These are phyloP conservation scores for Hypsopygia costalis DNA, from an alignment of 2,888 invertebrate species.

Conservation along the genomic window DNA sequence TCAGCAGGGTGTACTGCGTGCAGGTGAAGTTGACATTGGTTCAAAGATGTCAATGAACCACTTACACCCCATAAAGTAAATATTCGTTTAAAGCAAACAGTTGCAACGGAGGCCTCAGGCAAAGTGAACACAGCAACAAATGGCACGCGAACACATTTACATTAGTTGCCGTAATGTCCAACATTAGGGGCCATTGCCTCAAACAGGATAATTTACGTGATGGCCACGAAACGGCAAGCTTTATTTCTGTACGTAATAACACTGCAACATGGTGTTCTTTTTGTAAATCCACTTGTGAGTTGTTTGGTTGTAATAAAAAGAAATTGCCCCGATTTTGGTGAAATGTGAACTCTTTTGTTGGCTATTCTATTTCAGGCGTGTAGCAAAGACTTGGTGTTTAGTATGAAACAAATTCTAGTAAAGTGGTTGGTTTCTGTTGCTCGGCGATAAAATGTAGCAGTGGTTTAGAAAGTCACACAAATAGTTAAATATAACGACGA, in stretches of 20 bases:
- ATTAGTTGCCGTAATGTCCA: constrained; percentile 64
- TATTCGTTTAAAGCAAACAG: not conserved
- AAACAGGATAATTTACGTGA: constrained; percentile 48
- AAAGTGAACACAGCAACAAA: constrained; percentile 44
- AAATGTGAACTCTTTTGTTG: not conserved
- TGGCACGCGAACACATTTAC: constrained; percentile 61
- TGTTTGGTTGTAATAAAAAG: not conserved
- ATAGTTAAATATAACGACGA: too few relatives aligned
- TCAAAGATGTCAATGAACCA: too few relatives aligned
- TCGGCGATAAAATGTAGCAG: too few relatives aligned
- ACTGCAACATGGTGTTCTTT: constrained; percentile 7
- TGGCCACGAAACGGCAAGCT: constrained; percentile 12
- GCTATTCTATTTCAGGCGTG: too few relatives aligned
- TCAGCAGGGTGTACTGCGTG: too few relatives aligned
- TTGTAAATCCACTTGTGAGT: constrained; percentile 7
- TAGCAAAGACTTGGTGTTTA: too few relatives aligned
- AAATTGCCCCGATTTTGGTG: not conserved
- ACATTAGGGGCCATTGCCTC: constrained; percentile 54
- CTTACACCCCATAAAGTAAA: too few relatives aligned
- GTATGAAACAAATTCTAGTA: too few relatives aligned
- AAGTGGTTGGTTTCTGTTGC: too few relatives aligned
- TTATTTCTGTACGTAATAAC: constrained; percentile 4
- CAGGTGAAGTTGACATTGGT: too few relatives aligned
- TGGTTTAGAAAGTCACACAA: too few relatives aligned
- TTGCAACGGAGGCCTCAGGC: constrained; percentile 17